Percentiles rank a stretch among this genome's conserved stretches.
phyloP scores from a whole-genome alignment of 2,888 invertebrate species.

The Plutella xylostella region DNA sequence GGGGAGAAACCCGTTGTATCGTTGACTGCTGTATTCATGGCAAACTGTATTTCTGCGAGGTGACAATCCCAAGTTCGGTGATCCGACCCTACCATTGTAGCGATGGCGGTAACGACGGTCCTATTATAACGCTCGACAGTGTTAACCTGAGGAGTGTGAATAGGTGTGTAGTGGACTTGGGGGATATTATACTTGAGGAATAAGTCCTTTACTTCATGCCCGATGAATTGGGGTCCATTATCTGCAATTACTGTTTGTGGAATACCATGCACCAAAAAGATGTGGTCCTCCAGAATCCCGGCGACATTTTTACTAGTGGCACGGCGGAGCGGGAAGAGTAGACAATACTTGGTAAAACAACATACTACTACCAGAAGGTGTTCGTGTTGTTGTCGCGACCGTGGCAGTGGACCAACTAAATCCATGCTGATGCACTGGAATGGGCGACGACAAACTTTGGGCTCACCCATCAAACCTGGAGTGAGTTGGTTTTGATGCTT shows the following conservation, averaged over 20 bases:
- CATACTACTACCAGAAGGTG: constrained; percentile 16
- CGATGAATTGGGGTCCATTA: constrained; percentile 11
- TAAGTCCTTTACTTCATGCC: not conserved
- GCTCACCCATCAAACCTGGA: constrained; percentile 18
- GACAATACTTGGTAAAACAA: constrained; percentile 18
- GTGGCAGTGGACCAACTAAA: not conserved
- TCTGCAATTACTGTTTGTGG: constrained; percentile 7
- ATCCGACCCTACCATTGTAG: too few relatives aligned
- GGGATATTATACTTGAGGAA: constrained; percentile 6
- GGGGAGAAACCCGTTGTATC: constrained; percentile 16
- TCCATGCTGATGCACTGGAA: constrained; percentile 16
- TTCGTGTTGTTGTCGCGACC: constrained; percentile 11
- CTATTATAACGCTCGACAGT: constrained; percentile 13
- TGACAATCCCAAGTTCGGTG: constrained; percentile 13
- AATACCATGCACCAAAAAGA: constrained; percentile 10
- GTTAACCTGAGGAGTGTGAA: constrained; percentile 14
- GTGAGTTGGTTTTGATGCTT: constrained; percentile 15
- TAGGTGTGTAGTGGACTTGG: constrained; percentile 7
- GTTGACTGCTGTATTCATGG: constrained; percentile 16
- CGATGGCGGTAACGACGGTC: constrained; percentile 10
- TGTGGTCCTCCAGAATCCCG: constrained; percentile 18
- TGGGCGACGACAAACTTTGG: constrained; percentile 16
- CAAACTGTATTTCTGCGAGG: constrained; percentile 13
- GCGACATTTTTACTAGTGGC: constrained; percentile 10
- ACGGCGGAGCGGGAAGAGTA: constrained; percentile 10